A percentile compares a stretch with the other conserved stretches of the same genome.
Conservation (phyloP, 2,888 invertebrate genomes). For the Caenorhabditis becei region DNA sequence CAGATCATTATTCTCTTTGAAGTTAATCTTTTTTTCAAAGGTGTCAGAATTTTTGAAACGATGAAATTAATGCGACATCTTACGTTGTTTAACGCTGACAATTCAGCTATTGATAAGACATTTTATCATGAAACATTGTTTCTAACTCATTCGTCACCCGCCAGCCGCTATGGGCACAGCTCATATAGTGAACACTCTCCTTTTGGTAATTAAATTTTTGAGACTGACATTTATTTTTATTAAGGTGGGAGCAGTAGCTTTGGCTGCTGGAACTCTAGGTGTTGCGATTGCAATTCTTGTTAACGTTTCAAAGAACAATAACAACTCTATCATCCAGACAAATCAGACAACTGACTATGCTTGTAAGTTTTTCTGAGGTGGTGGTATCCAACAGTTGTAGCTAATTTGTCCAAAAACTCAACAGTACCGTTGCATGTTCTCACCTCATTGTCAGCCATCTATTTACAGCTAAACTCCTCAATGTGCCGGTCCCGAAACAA, state of each 20-base stretch:
- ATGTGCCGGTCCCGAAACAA: constrained; percentile 26
- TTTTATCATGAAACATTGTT: background rate
- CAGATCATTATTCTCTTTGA: too few species aligned
- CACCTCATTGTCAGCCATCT: too few species aligned
- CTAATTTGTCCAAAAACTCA: too few species aligned
- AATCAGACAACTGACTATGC: constrained; percentile 23
- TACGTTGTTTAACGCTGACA: background rate
- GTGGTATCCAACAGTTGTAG: too few species aligned
- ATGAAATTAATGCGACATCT: too few species aligned
- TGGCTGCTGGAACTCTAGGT: constrained; percentile 64
- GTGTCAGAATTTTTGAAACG: too few species aligned
- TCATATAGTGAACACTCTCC: constrained; percentile 2
- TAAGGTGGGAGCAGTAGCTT: constrained; percentile 38
- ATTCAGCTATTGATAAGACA: background rate
- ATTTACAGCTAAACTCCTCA: constrained; percentile 33
- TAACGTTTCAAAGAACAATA: constrained; percentile 53
- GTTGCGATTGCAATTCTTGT: constrained; percentile 67
- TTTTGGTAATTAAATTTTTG: background rate
- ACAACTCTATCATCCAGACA: constrained; percentile 38
- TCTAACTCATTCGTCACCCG: constrained; percentile 1
- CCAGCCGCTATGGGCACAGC: background rate
- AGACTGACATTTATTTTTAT: background rate
- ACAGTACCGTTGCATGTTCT: too few species aligned
- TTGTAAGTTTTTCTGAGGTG: background rate
- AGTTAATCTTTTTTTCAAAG: too few species aligned